These are phyloP conservation scores for Dinothrombium tinctorium DNA, from an alignment of 1,140 invertebrate species.

Conservation along the genomic window DNA sequence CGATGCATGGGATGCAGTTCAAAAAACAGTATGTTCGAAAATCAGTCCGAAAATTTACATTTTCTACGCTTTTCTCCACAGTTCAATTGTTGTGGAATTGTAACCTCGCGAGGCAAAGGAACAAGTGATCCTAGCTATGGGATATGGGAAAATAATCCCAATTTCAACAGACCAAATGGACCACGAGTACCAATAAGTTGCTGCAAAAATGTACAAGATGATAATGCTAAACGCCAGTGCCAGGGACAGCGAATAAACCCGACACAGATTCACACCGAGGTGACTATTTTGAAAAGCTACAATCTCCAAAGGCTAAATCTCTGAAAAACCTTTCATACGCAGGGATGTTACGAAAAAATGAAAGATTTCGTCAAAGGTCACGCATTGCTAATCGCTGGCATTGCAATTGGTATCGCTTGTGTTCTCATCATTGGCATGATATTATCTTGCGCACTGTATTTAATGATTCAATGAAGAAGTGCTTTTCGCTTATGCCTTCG, in stretches of 20 bases:
- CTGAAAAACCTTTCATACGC: neutral
- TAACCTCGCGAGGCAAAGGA: neutral
- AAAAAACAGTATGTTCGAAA: conserved; percentile 12
- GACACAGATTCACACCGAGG: neutral
- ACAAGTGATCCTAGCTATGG: neutral
- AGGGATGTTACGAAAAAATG: conserved; percentile 42
- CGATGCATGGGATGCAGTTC: conserved; percentile 41
- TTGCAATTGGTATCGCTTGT: conserved; percentile 50
- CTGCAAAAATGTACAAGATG: conserved; percentile 1
- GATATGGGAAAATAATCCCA: neutral
- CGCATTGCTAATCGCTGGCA: conserved; percentile 47
- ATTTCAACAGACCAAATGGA: neutral
- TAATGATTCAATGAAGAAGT: conserved; percentile 14
- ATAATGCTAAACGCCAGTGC: neutral
- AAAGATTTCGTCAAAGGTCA: conserved; percentile 40
- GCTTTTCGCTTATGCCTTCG: too few species aligned
- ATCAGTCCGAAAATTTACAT: neutral
- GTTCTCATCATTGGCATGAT: conserved; percentile 34
- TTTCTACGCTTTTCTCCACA: conserved; percentile 20
- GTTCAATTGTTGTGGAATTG: conserved; percentile 60
- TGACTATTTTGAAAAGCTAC: neutral
- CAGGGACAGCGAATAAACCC: neutral
- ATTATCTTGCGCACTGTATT: conserved; percentile 16
- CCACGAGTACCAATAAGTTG: conserved; percentile 3
- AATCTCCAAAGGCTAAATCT: neutral